These are phyloP conservation scores for Elysia chlorotica DNA, from an alignment of 1,140 invertebrate genomes.

Conservation along the genomic window DNA sequence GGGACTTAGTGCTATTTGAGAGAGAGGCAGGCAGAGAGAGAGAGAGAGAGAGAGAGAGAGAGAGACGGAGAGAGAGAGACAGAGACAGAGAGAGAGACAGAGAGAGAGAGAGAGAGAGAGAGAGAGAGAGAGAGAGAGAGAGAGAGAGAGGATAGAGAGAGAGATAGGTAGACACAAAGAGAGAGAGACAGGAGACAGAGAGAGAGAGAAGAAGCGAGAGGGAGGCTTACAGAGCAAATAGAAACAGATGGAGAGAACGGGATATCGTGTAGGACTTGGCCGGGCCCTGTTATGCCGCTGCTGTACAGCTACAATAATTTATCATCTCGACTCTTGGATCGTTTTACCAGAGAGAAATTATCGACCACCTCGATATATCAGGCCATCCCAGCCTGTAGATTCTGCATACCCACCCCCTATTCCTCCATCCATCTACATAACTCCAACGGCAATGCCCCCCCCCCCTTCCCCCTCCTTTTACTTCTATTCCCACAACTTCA, in stretches of 20 bases:
- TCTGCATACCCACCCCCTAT: background rate
- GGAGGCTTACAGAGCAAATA: background rate
- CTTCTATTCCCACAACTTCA: too few relatives aligned
- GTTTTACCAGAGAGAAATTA: too few relatives aligned
- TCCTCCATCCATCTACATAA: too few relatives aligned
- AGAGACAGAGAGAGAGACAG: slow-evolving; percentile 10
- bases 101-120: slow-evolving; percentile 6
- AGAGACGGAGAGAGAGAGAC: slow-evolving; percentile 10
- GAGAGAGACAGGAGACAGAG: background rate
- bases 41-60: background rate
- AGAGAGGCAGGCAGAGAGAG: background rate
- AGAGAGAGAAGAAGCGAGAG: slow-evolving; percentile 6
- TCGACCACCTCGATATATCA: too few relatives aligned
- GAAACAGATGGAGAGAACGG: background rate
- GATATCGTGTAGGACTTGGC: too few relatives aligned
- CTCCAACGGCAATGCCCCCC: too few relatives aligned
- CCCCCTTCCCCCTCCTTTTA: too few relatives aligned
- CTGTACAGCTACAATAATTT: too few relatives aligned
- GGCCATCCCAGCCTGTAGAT: background rate
- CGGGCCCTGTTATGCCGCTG: too few relatives aligned
- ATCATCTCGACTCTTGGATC: too few relatives aligned
- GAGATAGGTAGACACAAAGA: too few relatives aligned
- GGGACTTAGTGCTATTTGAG: background rate
- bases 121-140: slow-evolving; percentile 1
- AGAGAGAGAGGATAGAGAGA: background rate